Percentiles rank a stretch among this genome's conserved stretches.
phyloP scores from a whole-genome alignment of 2,797 vertebrate genomes.

The Sebastes itinus region DNA sequence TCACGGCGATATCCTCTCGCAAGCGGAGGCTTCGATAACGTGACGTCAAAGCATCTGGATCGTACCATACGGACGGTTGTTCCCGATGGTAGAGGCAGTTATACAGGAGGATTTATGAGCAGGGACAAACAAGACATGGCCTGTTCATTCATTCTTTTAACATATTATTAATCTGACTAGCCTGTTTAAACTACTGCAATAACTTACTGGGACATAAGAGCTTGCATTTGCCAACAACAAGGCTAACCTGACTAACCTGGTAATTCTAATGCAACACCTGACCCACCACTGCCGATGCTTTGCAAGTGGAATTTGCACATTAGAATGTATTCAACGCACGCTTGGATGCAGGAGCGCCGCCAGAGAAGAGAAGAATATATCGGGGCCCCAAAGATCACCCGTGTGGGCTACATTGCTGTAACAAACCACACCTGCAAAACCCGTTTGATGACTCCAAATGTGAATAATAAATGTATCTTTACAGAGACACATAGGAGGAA shows the following conservation, averaged over 20 bases:
- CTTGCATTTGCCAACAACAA: neutral
- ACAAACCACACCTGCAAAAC: neutral
- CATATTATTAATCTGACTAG: neutral
- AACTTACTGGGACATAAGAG: neutral
- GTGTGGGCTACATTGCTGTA: too few relatives aligned
- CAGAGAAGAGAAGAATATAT: neutral
- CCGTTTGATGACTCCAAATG: neutral
- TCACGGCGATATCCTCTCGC: constrained; percentile 29
- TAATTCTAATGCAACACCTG: neutral
- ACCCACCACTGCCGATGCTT: neutral
- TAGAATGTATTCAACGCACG: too few relatives aligned
- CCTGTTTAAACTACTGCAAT: neutral
- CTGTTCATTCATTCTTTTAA: neutral
- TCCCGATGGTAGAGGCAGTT: neutral
- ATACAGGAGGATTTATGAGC: neutral
- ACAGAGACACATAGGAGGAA: too few relatives aligned
- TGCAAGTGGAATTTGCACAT: neutral
- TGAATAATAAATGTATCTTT: too few relatives aligned
- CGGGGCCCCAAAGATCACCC: too few relatives aligned
- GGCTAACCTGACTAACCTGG: neutral
- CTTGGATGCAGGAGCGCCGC: neutral
- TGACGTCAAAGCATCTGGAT: constrained; percentile 30
- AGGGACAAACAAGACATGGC: fast-evolving
- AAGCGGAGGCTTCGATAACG: neutral
- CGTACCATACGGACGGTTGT: neutral